phyloP scores from a whole-genome alignment of 2,113 vertebrate genomes.

The Nothocercus nigrocapillus region DNA sequence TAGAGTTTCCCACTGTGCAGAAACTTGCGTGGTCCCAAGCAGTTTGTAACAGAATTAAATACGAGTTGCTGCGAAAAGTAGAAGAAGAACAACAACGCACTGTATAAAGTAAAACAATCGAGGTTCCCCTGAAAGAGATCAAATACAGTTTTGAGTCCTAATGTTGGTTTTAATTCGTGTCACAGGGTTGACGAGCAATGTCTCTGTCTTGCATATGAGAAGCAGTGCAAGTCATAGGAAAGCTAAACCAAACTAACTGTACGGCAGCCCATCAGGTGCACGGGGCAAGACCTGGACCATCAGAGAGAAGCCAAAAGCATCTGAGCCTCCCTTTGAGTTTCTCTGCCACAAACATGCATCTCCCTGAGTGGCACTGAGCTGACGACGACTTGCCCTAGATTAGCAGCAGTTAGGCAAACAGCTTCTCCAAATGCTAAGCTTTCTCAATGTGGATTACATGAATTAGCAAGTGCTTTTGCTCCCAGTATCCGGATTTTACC shows the following conservation, averaged over 20 bases:
- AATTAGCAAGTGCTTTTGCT: neutral
- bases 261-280: neutral
- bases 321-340: neutral
- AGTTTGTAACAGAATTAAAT: slow-evolving; percentile 99
- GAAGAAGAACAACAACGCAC: slow-evolving; percentile 73
- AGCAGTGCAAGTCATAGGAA: neutral
- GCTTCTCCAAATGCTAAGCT: neutral
- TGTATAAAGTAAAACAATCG: slow-evolving; percentile 71
- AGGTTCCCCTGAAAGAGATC: slow-evolving; percentile 67
- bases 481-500: neutral
- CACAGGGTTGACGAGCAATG: neutral
- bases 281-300: neutral
- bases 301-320: slow-evolving; percentile 3
- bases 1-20: slow-evolving; percentile 98
- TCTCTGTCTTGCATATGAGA: neutral
- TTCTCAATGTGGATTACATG: neutral
- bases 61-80: slow-evolving; percentile 92
- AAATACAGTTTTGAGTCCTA: slow-evolving; percentile 57
- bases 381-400: neutral
- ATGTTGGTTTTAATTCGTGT: neutral
- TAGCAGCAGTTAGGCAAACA: neutral
- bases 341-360: neutral
- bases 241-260: rapidly evolving
- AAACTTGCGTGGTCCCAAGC: slow-evolving; percentile 97
- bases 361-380: neutral